Base-by-base conservation (phyloP, 1,140 invertebrate species). In the Halesus radiatus region DNA sequence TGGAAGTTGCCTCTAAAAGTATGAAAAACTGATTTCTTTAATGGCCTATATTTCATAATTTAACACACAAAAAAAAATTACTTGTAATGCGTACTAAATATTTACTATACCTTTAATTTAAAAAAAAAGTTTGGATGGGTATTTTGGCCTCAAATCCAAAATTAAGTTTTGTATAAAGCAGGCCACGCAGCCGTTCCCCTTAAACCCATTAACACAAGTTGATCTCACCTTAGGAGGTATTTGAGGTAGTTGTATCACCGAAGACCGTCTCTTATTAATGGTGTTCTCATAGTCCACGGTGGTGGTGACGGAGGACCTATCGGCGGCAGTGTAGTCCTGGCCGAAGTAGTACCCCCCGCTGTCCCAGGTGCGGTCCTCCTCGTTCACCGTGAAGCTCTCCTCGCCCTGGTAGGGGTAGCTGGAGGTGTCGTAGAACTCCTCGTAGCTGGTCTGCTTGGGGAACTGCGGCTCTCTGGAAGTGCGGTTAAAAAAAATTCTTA, bases 281-380 rank as follows among this genome's bases (percentile, higher is more conserved):
- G 83, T 80, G 37, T 86, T 86, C 66, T 84, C 84, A 37, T 85
- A 84, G 56, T 87, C 84, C 4, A 84, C 80, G 5, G 81, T 81
- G 16, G 87, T 87, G 74, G 88, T 85, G 20, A 85, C 70, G 15
- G 87, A 87, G 16, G 88, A 84, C 20, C 81, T 73, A 70, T 88
- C 86, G 76, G 87, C 87, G 26, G 87, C 87, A 32, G 86, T 87
- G 73, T 86, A 82, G 74, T 88, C 87, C 58, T 88, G 85, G 74
- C 84, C 86, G 78, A 88, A 86, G 83, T 88, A 89, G 58, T 86
- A 90, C 85, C 92, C 93, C 86, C 92, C 93, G 37, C 92, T 92
- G 82, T 94, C 92, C 93, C 93, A 94, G 84, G 93, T 92, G 53
- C 92, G 88, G 82, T 94, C 91, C 80, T 94, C 92, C 66, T 94